Percentiles rank a stretch among this genome's conserved stretches.
Conservation (phyloP, 1,140 invertebrate species). For the Yoshiicerus persimilis region DNA sequence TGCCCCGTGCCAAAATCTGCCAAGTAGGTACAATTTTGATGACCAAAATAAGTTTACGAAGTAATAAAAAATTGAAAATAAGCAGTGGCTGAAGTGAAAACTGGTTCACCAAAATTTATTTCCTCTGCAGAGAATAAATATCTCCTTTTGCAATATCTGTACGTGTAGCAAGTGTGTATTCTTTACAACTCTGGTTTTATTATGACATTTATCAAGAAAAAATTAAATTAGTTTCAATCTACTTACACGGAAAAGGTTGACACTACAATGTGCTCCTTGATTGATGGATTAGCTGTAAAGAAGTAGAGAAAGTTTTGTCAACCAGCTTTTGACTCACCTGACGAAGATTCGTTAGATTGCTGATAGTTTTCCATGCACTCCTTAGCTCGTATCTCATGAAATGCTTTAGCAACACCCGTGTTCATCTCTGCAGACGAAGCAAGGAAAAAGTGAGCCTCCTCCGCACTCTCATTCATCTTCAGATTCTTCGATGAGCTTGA, state of each 20-base stretch:
- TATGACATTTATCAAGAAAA: no score
- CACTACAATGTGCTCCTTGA: no score
- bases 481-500: neutral
- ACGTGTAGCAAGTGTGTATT: no score
- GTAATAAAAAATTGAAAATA: neutral
- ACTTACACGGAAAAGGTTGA: no score
- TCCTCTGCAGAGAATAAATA: no score
- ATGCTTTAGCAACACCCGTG: neutral
- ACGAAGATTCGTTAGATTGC: neutral
- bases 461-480: neutral
- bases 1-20: neutral
- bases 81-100: no score
- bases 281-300: neutral
- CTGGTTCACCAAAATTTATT: no score
- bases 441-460: neutral
- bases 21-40: neutral
- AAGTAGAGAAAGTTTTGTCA: neutral
- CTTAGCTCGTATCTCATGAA: neutral
- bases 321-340: neutral
- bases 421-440: neutral
- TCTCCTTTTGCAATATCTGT: no score
- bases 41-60: neutral
- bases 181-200: no score
- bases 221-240: no score
- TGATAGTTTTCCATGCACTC: neutral